These are phyloP conservation scores for Syrmaticus mikado DNA, from an alignment of 2,113 vertebrate species.

Conservation along the genomic window DNA sequence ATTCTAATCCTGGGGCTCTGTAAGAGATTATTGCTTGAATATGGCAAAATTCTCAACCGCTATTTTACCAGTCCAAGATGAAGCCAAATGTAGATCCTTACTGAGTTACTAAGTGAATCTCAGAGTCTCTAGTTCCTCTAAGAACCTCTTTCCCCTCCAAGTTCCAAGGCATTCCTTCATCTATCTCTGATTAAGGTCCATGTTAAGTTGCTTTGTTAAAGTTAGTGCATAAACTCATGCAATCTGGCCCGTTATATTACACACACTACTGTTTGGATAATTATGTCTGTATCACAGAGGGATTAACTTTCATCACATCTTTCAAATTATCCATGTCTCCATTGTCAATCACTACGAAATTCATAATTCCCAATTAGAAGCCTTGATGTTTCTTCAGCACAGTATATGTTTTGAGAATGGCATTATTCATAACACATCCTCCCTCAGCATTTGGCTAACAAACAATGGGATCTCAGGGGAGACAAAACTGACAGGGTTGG, in stretches of 20 bases:
- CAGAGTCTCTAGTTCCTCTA: not conserved
- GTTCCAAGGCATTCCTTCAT: not conserved
- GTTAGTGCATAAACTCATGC: not conserved
- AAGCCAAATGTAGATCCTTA: not conserved
- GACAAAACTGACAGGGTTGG: conserved; percentile 46
- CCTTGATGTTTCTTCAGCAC: not conserved
- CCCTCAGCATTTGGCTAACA: conserved; percentile 34
- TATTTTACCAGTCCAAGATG: not conserved
- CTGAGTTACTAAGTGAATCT: not conserved
- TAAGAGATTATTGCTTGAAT: not conserved
- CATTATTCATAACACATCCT: not conserved
- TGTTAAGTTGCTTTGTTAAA: not conserved
- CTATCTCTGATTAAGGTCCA: not conserved
- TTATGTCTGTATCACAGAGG: not conserved
- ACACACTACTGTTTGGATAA: not conserved
- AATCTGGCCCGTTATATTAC: not conserved
- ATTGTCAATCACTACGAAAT: conserved; percentile 13
- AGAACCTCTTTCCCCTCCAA: not conserved
- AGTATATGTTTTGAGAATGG: not conserved
- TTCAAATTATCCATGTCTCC: not conserved
- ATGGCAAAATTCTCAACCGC: not conserved
- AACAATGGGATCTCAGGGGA: conserved; percentile 33
- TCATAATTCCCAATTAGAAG: conserved; percentile 36
- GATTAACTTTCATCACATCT: not conserved
- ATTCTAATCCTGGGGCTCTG: not conserved